A percentile compares a stretch with the other conserved stretches of the same genome.
Evolutionary conservation across 2,888 invertebrate species (phyloP).

Genomic region (Patella depressa): DNA sequence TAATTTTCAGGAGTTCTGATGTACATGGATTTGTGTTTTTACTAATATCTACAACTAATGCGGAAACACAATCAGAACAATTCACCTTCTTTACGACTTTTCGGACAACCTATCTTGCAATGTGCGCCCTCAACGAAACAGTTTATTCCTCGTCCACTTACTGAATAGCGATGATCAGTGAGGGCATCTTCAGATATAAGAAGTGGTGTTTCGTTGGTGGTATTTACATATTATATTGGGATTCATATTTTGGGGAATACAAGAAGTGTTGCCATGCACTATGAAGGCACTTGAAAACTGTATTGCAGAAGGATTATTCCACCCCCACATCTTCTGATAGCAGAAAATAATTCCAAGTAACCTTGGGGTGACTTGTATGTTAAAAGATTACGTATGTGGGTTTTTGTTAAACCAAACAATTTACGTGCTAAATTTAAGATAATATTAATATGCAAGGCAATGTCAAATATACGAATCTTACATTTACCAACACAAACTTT

Average conservation of each 20-base stretch:
- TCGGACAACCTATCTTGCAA: not conserved
- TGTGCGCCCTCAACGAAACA: not conserved
- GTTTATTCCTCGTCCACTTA: not conserved
- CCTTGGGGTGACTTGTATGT: constrained; percentile 19
- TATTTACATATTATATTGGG: not conserved
- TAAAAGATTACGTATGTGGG: not conserved
- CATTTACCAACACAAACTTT: constrained; percentile 1
- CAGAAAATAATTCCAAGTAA: constrained; percentile 14
- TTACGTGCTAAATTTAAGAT: not conserved
- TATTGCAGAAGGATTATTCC: constrained; percentile 15
- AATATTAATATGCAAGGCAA: constrained; percentile 8
- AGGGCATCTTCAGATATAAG: not conserved
- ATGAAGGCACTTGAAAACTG: constrained; percentile 15
- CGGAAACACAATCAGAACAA: not conserved
- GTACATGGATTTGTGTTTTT: not conserved
- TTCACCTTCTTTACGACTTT: not conserved
- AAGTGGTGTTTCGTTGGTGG: not conserved
- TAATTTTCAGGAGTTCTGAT: not conserved
- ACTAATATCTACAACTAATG: not conserved
- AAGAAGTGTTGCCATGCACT: not conserved
- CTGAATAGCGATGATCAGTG: not conserved
- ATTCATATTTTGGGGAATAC: not conserved
- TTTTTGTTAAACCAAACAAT: not conserved
- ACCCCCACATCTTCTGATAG: constrained; percentile 4
- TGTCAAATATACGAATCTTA: constrained; percentile 14